These are phyloP conservation scores for Keiferia lycopersicella DNA, from an alignment of 2,888 invertebrate species.

Conservation along the genomic window DNA sequence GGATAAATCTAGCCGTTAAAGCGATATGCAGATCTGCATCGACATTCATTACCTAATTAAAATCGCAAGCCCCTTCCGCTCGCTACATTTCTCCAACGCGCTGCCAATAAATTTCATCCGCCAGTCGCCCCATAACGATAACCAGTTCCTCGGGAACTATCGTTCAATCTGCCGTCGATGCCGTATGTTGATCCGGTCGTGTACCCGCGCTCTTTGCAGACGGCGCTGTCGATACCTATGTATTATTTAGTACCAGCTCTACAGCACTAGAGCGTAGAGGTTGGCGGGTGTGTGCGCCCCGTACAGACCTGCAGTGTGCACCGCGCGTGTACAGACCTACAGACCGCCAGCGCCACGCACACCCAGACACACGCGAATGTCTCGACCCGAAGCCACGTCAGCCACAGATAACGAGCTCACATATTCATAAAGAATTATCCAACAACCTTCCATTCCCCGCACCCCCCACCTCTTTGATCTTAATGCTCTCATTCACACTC, in stretches of 20 bases:
- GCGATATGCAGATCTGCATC: constrained; percentile 81
- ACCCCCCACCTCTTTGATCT: constrained; percentile 56
- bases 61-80: constrained; percentile 81
- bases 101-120: constrained; percentile 81
- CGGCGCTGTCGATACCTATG: constrained; percentile 77
- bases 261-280: constrained; percentile 50
- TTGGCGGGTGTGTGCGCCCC: constrained; percentile 44
- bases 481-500: constrained; percentile 81
- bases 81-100: constrained; percentile 80
- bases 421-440: constrained; percentile 82
- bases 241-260: constrained; percentile 71
- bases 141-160: constrained; percentile 82
- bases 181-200: constrained; percentile 81
- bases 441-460: constrained; percentile 63
- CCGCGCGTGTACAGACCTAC: constrained; percentile 37
- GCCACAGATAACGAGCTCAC: constrained; percentile 77
- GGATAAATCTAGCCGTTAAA: constrained; percentile 79
- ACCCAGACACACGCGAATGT: constrained; percentile 53
- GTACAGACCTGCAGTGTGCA: constrained; percentile 36
- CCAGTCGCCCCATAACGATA: constrained; percentile 81
- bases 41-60: constrained; percentile 82
- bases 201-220: constrained; percentile 78
- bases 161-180: constrained; percentile 81
- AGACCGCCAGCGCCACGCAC: constrained; percentile 48
- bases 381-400: constrained; percentile 65